Percentiles rank a stretch among this genome's conserved stretches.
These are phyloP conservation scores for Misgurnus mizolepis DNA, from an alignment of 2,113 vertebrate species.

Conservation along the genomic window DNA sequence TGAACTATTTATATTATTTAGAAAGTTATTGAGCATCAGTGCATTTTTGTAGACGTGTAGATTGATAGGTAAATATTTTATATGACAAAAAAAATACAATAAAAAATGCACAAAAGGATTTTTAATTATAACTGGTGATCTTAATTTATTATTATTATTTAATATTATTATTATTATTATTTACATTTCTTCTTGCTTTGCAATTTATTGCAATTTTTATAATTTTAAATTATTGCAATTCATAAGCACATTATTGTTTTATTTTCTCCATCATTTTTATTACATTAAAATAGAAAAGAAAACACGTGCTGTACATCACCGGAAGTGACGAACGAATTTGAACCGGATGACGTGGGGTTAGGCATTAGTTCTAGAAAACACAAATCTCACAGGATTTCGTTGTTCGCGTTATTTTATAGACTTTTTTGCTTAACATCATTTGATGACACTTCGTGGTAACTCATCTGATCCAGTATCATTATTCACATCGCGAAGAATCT, in stretches of 20 bases:
- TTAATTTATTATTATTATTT: not conserved
- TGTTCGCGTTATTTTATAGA: not conserved
- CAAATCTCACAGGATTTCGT: not conserved
- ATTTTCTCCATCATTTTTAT: too few species aligned
- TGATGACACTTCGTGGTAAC: not conserved
- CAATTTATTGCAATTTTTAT: too few species aligned
- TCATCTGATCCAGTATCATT: not conserved
- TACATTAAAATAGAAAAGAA: not conserved
- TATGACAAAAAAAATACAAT: too few species aligned
- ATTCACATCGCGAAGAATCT: not conserved
- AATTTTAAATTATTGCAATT: too few species aligned
- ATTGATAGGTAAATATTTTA: too few species aligned
- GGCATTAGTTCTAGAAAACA: not conserved
- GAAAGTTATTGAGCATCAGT: too few species aligned
- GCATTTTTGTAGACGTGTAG: too few species aligned
- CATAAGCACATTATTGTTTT: too few species aligned
- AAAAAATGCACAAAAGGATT: too few species aligned
- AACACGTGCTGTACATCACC: not conserved
- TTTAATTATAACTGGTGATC: not conserved
- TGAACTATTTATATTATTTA: too few species aligned
- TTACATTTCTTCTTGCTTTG: too few species aligned
- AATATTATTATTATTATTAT: not conserved
- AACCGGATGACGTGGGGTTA: constrained; percentile 39
- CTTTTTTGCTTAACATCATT: not conserved
- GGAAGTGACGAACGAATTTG: constrained; percentile 37